A percentile compares a stretch with the other conserved stretches of the same genome.
Conservation (phyloP, 2,113 vertebrate species). For the Delphinus delphis region DNA sequence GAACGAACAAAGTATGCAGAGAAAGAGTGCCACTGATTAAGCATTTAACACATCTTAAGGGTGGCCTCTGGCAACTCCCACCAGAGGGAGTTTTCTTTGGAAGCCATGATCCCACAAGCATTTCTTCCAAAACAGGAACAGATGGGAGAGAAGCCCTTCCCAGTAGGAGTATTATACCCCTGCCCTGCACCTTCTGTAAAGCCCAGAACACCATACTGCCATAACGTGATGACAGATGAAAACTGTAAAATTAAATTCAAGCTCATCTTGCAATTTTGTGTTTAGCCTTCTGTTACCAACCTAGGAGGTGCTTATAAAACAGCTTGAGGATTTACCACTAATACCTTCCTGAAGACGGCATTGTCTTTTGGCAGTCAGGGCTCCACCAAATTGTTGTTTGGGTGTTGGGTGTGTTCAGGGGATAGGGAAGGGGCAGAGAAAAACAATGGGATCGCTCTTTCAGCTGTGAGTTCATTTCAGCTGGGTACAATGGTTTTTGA, state of each 20-base stretch:
- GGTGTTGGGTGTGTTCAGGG: not conserved
- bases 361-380: not conserved
- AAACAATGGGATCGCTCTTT: not conserved
- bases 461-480: not conserved
- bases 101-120: conserved; percentile 47
- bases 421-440: not conserved
- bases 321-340: conserved; percentile 54
- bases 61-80: conserved; percentile 41
- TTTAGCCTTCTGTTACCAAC: conserved; percentile 69
- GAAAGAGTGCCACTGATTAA: not conserved
- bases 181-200: conserved; percentile 25
- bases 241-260: conserved; percentile 75
- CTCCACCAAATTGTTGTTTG: conserved; percentile 35
- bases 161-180: not conserved
- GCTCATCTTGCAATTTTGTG: conserved; percentile 65
- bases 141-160: conserved; percentile 56
- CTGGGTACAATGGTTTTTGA: not conserved
- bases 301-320: conserved; percentile 45
- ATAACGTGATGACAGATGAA: conserved; percentile 75
- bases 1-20: not conserved
- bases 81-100: not conserved
- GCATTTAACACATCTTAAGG: not conserved
- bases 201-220: conserved; percentile 37
- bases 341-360: not conserved
- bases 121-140: not conserved